Base-by-base conservation (phyloP, 2,797 vertebrate species). In the Spea hammondii region DNA sequence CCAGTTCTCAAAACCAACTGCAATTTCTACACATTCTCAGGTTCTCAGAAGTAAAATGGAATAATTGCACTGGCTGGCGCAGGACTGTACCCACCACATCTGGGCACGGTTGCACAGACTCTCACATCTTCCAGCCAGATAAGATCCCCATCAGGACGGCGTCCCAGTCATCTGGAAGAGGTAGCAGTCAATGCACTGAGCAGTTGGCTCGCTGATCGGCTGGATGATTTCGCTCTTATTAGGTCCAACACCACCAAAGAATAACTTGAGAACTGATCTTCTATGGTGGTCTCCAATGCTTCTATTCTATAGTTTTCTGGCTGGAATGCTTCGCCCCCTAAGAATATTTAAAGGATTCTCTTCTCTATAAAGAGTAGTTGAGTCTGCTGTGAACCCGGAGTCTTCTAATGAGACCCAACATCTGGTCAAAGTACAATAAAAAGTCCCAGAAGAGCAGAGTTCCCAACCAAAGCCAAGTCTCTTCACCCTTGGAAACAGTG, bases 1-100 rank as follows among this genome's bases (percentile, higher is more conserved):
- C 72, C 78, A 65, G 65, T 65, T 76, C 67, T 55, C 45, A 55
- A 71, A 62, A 50, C 67, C 73, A 81, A 51, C 70, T 68, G n/a
- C 70, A 80, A 45, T 68, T 79, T 72, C 72, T 50, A 8, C 53
- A 73, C 70, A 8, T 47, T 60, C 55, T 79, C 78, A 64, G 71
- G 60, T 76, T 80, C 51, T 65, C 53, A 62, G 53, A 72, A 81
- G 69, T 70, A 70, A 54, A 79, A 64, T 71, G 64, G 74, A 77
- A 82, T 72, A 62, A 64, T 77, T 64, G n/a, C 12, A 53, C 45
- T 14, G 3, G 7, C n/a, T 77, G 79, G 45, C 51, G 57, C 62
- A 13, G 67, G 62, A 64, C 70, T 48, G 50, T 77, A 54, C 74
- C 74, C 45, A 54, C 53, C 62, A 66, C 70, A 68, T 77, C 57